phyloP scores from a whole-genome alignment of 2,113 vertebrate genomes.

The Rhinolophus ferrumequinum region DNA sequence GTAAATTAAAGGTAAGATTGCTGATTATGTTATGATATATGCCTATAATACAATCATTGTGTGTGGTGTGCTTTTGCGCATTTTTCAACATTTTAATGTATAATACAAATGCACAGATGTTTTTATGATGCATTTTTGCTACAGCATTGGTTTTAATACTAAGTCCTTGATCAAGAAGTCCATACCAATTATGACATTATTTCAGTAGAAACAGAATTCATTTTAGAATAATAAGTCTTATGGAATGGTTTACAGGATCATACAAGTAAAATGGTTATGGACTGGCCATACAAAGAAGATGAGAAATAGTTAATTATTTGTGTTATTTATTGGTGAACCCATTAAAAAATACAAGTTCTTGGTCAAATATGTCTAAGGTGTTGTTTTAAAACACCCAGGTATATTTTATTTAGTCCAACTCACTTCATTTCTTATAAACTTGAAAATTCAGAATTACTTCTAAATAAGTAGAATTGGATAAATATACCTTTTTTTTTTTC shows the following conservation, averaged over 20 bases:
- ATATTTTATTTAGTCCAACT: not conserved
- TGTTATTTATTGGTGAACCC: not conserved
- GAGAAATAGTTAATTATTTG: not conserved
- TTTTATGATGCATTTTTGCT: not conserved
- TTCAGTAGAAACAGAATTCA: not conserved
- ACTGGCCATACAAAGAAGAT: not conserved
- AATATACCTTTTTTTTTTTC: not conserved
- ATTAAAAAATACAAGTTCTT: not conserved
- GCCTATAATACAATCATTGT: not conserved
- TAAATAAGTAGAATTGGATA: not conserved
- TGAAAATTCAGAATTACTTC: slow-evolving; percentile 12
- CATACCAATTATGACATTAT: not conserved
- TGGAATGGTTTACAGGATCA: not conserved
- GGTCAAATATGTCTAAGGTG: not conserved
- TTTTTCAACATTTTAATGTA: slow-evolving; percentile 42
- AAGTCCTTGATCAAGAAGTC: not conserved
- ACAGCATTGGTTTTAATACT: not conserved
- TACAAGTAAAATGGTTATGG: not conserved
- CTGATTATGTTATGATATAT: not conserved
- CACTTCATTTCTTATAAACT: not conserved
- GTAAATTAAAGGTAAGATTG: slow-evolving; percentile 1
- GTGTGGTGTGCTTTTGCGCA: not conserved
- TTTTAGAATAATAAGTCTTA: not conserved
- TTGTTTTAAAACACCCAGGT: not conserved
- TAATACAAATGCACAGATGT: not conserved